phyloP scores from a whole-genome alignment of 2,797 vertebrate species.

The Helarctos malayanus region DNA sequence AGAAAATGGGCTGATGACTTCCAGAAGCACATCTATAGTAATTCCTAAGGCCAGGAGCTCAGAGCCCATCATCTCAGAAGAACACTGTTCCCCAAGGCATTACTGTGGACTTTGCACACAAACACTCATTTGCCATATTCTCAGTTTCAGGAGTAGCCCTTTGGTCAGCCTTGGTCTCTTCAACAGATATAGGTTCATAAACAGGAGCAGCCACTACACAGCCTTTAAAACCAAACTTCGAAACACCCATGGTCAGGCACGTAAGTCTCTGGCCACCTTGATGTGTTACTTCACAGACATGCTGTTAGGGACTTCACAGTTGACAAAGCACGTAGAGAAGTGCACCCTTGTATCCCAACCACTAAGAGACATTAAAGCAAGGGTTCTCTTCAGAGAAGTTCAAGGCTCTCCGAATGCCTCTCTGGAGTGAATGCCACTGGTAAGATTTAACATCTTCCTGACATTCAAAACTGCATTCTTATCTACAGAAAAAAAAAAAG shows the following conservation, averaged over 20 bases:
- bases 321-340: fast-evolving
- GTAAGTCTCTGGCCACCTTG: fast-evolving
- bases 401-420: neutral
- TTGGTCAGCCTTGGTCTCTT: neutral
- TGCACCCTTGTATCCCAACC: neutral
- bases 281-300: neutral
- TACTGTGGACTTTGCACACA: neutral
- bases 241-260: fast-evolving
- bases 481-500: too few species aligned
- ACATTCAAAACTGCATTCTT: neutral
- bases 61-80: neutral
- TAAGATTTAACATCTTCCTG: neutral
- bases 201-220: neutral
- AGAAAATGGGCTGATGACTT: neutral
- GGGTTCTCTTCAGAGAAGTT: neutral
- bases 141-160: neutral
- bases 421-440: neutral
- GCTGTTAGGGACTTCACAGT: neutral
- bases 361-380: neutral
- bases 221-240: neutral
- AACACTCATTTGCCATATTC: too few species aligned
- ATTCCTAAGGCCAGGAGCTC: neutral
- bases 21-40: neutral
- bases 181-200: neutral
- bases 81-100: neutral